Base-by-base conservation (phyloP, 1,140 invertebrate species). In the Bombus polaris region DNA sequence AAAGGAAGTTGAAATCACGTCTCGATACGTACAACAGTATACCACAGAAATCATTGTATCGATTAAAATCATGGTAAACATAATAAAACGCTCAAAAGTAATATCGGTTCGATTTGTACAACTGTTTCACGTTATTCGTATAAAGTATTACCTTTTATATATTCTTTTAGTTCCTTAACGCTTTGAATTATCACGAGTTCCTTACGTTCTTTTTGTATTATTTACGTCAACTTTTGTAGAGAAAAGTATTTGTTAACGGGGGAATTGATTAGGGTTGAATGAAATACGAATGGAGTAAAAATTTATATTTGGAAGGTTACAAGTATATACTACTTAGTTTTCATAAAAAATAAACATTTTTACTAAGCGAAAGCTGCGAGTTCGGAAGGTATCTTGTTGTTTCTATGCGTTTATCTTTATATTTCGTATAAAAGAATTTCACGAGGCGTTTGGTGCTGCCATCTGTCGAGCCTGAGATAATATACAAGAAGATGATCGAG, bases 41-140 rank as follows among this genome's bases (percentile, higher is more conserved):
- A 95, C 94, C 92, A 95, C 92, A 92, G 93, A 94, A 94, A 94
- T 94, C 92, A 95, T 94, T 95, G 94, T 95, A 95, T 94, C 92
- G 90, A 94, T 93, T 95, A 90, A 94, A 94, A 93, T 95, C 94
- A 95, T 94, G 93, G 94, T 95, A 94, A 94, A 95, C 94, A 94
- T 92, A 95, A 95, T 95, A 95, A 95, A 95, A 94, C 89, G 93
- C 93, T 94, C 92, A 93, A 93, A 94, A 94, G 93, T 92, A 90
- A 90, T 73, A 65, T 32, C 32, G 32, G 39, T 57, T 83, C 62
- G 28, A 77, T 83, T 68, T 53, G 72, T 86, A 76, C 39, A 72
- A 68, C 28, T 76, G 35, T 75, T 80, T 65, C 28, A 80, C 3
- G n/a, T 72, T 73, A 72, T 53, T 84, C 13, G n/a, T 42, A 22